A percentile compares a stretch with the other conserved stretches of the same genome.
Conservation (phyloP, 2,113 vertebrate genomes). For the Psettodes erumei region DNA sequence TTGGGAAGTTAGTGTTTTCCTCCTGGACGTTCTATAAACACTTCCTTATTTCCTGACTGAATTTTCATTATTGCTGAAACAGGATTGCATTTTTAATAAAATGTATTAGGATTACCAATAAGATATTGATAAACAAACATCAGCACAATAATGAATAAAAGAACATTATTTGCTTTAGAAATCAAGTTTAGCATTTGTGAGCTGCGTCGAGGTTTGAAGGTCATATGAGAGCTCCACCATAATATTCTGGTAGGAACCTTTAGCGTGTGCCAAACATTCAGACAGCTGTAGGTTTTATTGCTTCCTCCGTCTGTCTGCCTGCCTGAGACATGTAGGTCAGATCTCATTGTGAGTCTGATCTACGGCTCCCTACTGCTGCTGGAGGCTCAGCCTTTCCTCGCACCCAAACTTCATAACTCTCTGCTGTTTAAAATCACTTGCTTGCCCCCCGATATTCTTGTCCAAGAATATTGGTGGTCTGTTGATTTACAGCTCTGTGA, state of each 20-base stretch:
- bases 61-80: not conserved
- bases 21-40: too few species aligned
- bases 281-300: slow-evolving; percentile 10
- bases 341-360: slow-evolving; percentile 21
- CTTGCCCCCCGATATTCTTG: slow-evolving; percentile 18
- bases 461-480: slow-evolving; percentile 1
- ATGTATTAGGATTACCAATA: not conserved
- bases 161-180: too few species aligned
- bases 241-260: not conserved
- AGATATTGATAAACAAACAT: not conserved
- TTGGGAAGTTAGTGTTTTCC: not conserved
- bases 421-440: not conserved
- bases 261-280: not conserved
- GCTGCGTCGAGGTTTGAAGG: not conserved
- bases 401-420: slow-evolving; percentile 36
- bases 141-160: not conserved
- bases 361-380: slow-evolving; percentile 31
- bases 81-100: not conserved
- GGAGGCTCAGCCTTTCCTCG: not conserved
- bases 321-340: slow-evolving; percentile 24
- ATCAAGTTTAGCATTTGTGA: too few species aligned
- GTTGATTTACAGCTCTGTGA: slow-evolving; percentile 38
- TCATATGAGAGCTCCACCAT: not conserved
- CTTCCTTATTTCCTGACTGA: too few species aligned
- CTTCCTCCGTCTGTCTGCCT: slow-evolving; percentile 18